A percentile compares a stretch with the other conserved stretches of the same genome.
phyloP scores from a whole-genome alignment of 2,113 vertebrate genomes.

The Leptocoma aspasia region DNA sequence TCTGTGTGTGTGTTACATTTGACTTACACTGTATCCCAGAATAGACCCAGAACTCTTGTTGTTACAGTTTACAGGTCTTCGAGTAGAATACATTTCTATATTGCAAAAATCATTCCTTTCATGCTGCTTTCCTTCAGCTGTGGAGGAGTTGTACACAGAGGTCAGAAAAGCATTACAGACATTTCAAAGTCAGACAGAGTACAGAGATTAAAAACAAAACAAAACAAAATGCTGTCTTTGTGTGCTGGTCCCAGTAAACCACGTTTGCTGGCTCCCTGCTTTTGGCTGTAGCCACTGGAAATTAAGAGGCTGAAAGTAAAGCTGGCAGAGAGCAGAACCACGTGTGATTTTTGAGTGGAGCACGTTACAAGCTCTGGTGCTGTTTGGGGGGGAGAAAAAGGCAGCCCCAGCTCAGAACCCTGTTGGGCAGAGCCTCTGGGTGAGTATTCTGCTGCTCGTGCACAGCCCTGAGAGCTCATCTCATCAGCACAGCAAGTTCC shows the following conservation, averaged over 20 bases:
- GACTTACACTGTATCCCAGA: background rate
- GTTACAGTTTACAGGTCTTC: background rate
- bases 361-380: background rate
- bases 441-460: background rate
- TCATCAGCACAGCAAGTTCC: background rate
- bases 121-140: background rate
- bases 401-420: background rate
- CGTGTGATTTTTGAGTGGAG: background rate
- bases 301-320: constrained; percentile 7
- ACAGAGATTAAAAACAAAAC: background rate
- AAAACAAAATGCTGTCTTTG: background rate
- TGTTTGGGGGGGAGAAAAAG: background rate
- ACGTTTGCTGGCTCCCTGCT: background rate
- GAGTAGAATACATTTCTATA: background rate
- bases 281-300: background rate
- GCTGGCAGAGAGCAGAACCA: background rate
- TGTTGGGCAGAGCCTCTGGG: background rate
- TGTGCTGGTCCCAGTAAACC: background rate
- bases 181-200: background rate
- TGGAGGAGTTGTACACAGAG: background rate
- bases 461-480: background rate
- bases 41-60: background rate
- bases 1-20: background rate
- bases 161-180: background rate
- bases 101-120: background rate